phyloP scores from a whole-genome alignment of 2,113 vertebrate genomes.

The Siniperca knerii region DNA sequence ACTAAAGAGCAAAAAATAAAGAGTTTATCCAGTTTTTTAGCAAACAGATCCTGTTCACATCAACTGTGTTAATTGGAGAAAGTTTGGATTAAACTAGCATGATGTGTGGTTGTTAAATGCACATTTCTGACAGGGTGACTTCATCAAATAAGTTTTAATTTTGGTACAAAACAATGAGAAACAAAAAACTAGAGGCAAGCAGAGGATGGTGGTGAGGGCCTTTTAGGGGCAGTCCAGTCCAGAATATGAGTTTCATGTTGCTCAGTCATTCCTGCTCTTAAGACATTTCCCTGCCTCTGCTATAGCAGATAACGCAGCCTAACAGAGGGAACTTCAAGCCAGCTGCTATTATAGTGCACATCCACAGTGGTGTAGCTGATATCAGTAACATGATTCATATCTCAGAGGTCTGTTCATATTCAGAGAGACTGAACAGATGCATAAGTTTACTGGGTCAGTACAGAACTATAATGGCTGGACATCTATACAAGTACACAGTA shows the following conservation, averaged over 20 bases:
- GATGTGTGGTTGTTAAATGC: neutral
- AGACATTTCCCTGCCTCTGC: slow-evolving; percentile 1
- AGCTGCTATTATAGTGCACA: slow-evolving; percentile 12
- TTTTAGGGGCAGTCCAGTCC: neutral
- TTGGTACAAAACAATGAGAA: neutral
- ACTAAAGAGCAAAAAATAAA: slow-evolving; percentile 3
- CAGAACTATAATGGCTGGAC: neutral
- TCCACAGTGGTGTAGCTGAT: slow-evolving; percentile 12
- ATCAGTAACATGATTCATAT: slow-evolving; percentile 22
- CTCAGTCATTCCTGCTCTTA: neutral
- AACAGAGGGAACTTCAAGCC: slow-evolving; percentile 1
- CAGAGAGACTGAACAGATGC: neutral
- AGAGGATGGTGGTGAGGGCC: neutral
- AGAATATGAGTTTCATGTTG: neutral
- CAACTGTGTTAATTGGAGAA: neutral
- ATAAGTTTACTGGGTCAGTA: neutral
- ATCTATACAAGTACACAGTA: slow-evolving; percentile 1
- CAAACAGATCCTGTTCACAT: neutral
- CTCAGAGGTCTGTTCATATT: slow-evolving; percentile 5
- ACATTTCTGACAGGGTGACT: no score
- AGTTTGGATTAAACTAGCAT: neutral
- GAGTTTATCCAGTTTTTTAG: neutral
- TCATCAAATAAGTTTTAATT: neutral
- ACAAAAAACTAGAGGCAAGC: neutral
- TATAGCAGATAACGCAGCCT: neutral